Conservation (phyloP, 2,888 invertebrate genomes). For the Dicycla oo region DNA sequence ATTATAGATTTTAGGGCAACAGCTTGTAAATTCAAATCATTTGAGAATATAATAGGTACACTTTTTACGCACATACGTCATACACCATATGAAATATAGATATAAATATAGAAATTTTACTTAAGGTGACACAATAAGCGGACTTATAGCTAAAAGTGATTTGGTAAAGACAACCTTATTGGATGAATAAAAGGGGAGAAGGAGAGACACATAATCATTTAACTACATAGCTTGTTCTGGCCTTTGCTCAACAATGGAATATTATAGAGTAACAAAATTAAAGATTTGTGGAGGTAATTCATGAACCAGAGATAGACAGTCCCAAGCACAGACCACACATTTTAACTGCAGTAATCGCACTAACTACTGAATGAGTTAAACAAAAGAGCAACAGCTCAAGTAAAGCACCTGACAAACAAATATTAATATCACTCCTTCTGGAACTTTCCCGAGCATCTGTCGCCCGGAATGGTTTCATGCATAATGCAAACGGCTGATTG, state of each 20-base stretch:
- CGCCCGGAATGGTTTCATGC: slow-evolving; percentile 86
- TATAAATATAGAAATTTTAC: not conserved
- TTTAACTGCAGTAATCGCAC: not conserved
- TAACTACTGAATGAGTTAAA: slow-evolving; percentile 36
- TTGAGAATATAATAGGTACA: not conserved
- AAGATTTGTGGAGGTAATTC: not conserved
- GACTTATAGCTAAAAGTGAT: not conserved
- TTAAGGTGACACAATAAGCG: not conserved
- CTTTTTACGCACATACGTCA: not conserved
- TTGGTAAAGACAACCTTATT: not conserved
- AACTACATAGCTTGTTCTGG: no score
- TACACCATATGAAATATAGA: not conserved
- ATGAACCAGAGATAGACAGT: not conserved
- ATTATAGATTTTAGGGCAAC: not conserved
- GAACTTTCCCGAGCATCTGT: slow-evolving; percentile 79
- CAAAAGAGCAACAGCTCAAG: slow-evolving; percentile 67
- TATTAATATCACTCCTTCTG: slow-evolving; percentile 78
- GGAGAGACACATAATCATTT: not conserved
- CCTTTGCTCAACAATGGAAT: no score
- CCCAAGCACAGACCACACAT: not conserved
- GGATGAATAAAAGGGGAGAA: not conserved
- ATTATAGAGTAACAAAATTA: no score
- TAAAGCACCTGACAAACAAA: slow-evolving; percentile 79
- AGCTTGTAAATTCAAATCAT: not conserved
- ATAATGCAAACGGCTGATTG: slow-evolving; percentile 88